Evolutionary conservation across 2,113 vertebrate genomes (phyloP), one percentile per base, ranked within the genome.

Genomic region (Anarrhichthys ocellatus): DNA sequence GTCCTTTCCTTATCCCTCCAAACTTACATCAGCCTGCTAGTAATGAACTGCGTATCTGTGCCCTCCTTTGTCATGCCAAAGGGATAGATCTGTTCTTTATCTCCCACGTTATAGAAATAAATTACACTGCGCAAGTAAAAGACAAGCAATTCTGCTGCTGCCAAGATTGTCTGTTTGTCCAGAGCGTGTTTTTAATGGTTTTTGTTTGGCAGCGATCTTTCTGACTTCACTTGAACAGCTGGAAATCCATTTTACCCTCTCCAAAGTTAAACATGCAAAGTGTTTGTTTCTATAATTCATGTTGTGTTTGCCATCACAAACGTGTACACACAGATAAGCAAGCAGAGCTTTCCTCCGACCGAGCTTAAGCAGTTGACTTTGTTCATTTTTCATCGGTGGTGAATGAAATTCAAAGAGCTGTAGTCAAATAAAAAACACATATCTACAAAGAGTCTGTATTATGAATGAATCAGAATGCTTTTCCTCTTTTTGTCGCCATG

Each of bases 211-310:
- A 74, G 56, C 9, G 66, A 84, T 89, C 73, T 84, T 38, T 80
- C 10, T 66, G 71, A 71, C 65, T 88, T 87, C 36, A 64, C 87
- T 76, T 11, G 27, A 86, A 88, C 84, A 83, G 87, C 86, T 87
- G 84, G 82, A 83, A 87, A 88, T 80, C 82, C 68, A 78, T 83
- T 81, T 63, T 13, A 29, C 38, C 42, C 38, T 32, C 42, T 73
- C 17, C 54, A 64, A 86, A 83, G 83, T 86, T 80, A 90, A 92
- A 88, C 84, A 87, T 65, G 73, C 74, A 86, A 81, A 86, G 63
- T 79, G 80, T 87, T 83, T 89, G 82, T 89, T 90, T 88, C 75
- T 82, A 85, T 92, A 81, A 92, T 90, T 84, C 54, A 88, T 80
- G 76, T 50, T 52, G 65, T 88, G 83, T 89, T 91, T 90, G 84